phyloP scores from a whole-genome alignment of 2,888 invertebrate species.

The Ptilodon capucinus region DNA sequence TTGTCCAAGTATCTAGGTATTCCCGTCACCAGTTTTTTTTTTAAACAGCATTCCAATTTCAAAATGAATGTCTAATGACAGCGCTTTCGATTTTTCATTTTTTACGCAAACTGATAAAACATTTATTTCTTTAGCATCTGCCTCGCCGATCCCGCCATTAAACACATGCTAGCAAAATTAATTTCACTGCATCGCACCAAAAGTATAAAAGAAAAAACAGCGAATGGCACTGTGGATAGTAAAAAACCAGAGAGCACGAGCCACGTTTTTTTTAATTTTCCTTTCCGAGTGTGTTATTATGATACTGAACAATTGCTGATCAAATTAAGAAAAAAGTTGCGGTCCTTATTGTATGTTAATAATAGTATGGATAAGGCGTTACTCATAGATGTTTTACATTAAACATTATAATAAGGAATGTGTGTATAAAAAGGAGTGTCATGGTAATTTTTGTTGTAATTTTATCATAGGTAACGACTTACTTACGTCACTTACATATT shows the following conservation, averaged over 20 bases:
- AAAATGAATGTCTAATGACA: neutral
- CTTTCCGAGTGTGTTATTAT: constrained; percentile 56
- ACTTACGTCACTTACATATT: no score
- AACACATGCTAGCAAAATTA: constrained; percentile 67
- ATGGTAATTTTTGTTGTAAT: no score
- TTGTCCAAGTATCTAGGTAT: no score
- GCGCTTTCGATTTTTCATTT: constrained; percentile 17
- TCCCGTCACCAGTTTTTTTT: no score
- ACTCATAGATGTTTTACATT: neutral
- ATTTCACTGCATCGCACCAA: constrained; percentile 63
- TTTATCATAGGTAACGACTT: no score
- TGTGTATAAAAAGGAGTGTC: no score
- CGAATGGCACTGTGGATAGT: constrained; percentile 56
- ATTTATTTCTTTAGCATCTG: constrained; percentile 47
- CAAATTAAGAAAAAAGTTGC: constrained; percentile 70
- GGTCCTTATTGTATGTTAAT: constrained; percentile 24
- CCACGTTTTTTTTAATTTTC: constrained; percentile 56
- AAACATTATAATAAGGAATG: no score
- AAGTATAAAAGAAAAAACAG: constrained; percentile 57
- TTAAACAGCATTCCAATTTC: neutral
- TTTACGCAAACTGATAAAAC: constrained; percentile 26
- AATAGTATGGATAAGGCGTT: constrained; percentile 46
- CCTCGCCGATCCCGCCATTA: constrained; percentile 48
- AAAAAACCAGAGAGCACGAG: constrained; percentile 74
- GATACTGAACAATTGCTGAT: constrained; percentile 71